A percentile compares a stretch with the other conserved stretches of the same genome.
These are phyloP conservation scores for Helarctos malayanus DNA, from an alignment of 2,797 vertebrate genomes.

Conservation along the genomic window DNA sequence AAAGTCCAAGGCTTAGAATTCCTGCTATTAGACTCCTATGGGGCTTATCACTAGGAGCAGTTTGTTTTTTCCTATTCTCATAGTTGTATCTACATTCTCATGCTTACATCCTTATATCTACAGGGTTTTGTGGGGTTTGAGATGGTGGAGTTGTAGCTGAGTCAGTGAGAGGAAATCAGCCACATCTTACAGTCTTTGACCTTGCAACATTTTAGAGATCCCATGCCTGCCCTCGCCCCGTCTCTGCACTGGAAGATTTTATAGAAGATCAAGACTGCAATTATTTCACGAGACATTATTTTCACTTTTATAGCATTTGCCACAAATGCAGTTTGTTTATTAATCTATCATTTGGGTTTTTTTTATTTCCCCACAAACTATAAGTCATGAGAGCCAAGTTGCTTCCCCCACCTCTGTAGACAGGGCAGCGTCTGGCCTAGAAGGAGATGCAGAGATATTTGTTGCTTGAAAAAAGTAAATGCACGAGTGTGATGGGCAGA, in stretches of 20 bases:
- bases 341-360: neutral
- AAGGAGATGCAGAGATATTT: neutral
- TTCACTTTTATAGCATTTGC: neutral
- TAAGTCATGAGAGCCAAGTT: neutral
- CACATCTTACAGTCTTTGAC: neutral
- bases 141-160: neutral
- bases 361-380: neutral
- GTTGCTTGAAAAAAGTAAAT: neutral
- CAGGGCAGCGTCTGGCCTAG: neutral
- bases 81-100: neutral
- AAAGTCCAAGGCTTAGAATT: neutral
- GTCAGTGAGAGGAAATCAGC: neutral
- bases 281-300: neutral
- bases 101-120: neutral
- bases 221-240: too few species aligned
- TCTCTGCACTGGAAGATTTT: neutral
- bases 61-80: neutral
- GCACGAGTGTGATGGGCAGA: neutral
- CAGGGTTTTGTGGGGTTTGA: accelerated
- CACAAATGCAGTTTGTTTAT: neutral
- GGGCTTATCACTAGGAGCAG: neutral
- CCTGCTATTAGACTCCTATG: neutral
- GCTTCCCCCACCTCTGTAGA: neutral
- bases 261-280: neutral
- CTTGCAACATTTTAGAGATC: neutral